Conservation (phyloP, 2,797 vertebrate species). For the Malurus leucopterus region DNA sequence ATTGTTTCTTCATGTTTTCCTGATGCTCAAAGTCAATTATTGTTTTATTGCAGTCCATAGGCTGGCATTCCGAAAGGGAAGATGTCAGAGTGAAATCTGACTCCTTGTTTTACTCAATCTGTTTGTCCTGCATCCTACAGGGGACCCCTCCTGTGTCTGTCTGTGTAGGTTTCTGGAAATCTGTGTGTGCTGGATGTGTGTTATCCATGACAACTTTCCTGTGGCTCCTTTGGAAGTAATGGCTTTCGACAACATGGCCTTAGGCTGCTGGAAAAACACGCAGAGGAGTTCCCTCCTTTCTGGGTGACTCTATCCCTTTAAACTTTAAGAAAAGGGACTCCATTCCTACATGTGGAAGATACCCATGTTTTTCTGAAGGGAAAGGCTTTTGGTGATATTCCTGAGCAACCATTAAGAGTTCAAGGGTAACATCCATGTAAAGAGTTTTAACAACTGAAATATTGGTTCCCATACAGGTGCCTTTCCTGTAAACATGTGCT, state of each 20-base stretch:
- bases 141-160: background rate
- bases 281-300: background rate
- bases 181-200: background rate
- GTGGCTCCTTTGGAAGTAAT: background rate
- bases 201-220: background rate
- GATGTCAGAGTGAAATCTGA: background rate
- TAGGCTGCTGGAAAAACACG: background rate
- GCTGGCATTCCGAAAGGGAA: background rate
- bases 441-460: background rate
- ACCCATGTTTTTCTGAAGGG: background rate
- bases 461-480: background rate
- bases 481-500: background rate
- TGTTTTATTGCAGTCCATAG: background rate
- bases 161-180: background rate
- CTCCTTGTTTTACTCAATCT: background rate
- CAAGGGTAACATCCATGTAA: background rate
- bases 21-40: background rate
- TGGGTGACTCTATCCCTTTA: background rate
- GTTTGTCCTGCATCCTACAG: background rate
- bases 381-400: background rate
- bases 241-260: background rate
- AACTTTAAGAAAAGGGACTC: background rate
- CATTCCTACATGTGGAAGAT: background rate
- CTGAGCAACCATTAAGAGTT: background rate
- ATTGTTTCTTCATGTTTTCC: background rate